phyloP scores from a whole-genome alignment of 2,888 invertebrate species.

The Proisotoma minuta region DNA sequence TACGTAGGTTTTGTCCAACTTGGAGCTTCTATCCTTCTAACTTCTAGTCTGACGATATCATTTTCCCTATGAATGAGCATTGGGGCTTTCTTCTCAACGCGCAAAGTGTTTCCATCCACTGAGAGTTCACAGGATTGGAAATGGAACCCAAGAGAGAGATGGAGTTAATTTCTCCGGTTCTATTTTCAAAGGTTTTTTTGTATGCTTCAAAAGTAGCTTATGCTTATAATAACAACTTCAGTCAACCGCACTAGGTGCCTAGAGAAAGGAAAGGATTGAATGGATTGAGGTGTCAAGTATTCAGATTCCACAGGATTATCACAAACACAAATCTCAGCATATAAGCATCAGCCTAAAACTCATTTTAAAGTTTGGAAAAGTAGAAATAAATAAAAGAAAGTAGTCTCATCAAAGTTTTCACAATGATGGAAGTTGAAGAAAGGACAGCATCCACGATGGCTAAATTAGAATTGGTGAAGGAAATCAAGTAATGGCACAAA shows the following conservation, averaged over 20 bases:
- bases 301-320: neutral
- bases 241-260: neutral
- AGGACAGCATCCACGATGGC: constrained; percentile 56
- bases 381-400: too few species aligned
- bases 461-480: constrained; percentile 87
- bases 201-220: neutral
- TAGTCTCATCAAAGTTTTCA: too few species aligned
- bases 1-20: neutral
- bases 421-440: constrained; percentile 41
- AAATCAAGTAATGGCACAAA: constrained; percentile 65
- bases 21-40: neutral
- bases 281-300: constrained; percentile 1
- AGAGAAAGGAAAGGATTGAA: neutral
- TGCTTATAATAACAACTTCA: neutral
- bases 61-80: neutral
- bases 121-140: constrained; percentile 1
- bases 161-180: constrained; percentile 3
- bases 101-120: constrained; percentile 18
- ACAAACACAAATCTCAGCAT: too few species aligned
- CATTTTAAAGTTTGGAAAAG: too few species aligned
- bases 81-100: neutral
- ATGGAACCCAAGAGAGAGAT: constrained; percentile 1
- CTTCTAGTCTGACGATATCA: neutral
- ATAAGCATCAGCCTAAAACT: too few species aligned
- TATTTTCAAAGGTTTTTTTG: neutral